These are phyloP conservation scores for Nibea coibor DNA, from an alignment of 2,113 vertebrate genomes.

Conservation along the genomic window DNA sequence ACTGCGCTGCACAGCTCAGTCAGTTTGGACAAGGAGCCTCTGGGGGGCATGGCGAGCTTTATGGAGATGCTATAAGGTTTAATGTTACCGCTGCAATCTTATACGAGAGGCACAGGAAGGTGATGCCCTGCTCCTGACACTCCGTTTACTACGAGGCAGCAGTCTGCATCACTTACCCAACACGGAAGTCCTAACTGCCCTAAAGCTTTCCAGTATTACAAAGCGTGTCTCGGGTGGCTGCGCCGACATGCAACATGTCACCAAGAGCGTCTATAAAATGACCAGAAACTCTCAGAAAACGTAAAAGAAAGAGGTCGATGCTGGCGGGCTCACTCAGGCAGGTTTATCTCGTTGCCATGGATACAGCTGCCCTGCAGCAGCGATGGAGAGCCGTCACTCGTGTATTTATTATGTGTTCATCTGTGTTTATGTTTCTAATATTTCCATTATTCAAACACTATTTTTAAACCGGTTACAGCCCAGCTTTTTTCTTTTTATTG, in stretches of 20 bases:
- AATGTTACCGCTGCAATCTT: slow-evolving; percentile 1
- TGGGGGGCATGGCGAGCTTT: slow-evolving; percentile 15
- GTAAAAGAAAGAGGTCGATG: not conserved
- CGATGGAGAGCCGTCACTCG: not conserved
- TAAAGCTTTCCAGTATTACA: not conserved
- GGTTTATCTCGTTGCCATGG: slow-evolving; percentile 55
- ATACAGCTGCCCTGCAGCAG: slow-evolving; percentile 23
- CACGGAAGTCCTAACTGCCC: not conserved
- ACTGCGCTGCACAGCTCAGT: slow-evolving; percentile 57
- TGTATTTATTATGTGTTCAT: not conserved
- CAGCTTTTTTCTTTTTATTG: no score
- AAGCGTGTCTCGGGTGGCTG: accelerated
- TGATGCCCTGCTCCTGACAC: not conserved
- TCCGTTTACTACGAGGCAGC: not conserved
- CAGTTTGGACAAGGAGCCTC: slow-evolving; percentile 39
- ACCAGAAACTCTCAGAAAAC: not conserved
- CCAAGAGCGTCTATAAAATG: accelerated
- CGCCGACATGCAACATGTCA: accelerated
- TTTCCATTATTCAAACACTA: no score
- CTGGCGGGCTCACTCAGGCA: not conserved
- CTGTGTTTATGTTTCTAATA: not conserved
- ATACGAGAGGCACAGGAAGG: not conserved
- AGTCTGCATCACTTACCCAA: slow-evolving; percentile 15
- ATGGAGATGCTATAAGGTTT: slow-evolving; percentile 1
- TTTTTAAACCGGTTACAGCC: no score